phyloP scores from a whole-genome alignment of 1,140 invertebrate genomes.

The Euwallacea fornicatus region DNA sequence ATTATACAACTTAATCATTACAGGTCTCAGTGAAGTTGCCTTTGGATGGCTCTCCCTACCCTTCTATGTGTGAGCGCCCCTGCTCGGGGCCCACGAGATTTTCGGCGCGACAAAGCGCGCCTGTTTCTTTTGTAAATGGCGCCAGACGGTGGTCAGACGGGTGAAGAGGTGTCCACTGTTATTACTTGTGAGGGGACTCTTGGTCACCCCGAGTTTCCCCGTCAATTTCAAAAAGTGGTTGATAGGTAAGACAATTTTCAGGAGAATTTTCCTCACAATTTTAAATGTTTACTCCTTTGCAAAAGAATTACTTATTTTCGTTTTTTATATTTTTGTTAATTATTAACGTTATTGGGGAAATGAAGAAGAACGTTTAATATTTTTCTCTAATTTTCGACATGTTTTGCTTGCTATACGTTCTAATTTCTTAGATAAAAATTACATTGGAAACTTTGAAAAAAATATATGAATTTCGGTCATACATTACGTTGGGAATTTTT shows the following conservation, averaged over 20 bases:
- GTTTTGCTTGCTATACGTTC: too few relatives aligned
- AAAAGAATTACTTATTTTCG: too few relatives aligned
- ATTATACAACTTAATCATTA: too few relatives aligned
- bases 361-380: neutral
- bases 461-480: too few relatives aligned
- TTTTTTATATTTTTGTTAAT: too few relatives aligned
- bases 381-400: neutral
- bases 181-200: slow-evolving; percentile 81
- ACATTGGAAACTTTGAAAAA: too few relatives aligned
- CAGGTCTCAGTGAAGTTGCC: neutral
- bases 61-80: slow-evolving; percentile 21
- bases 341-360: too few relatives aligned
- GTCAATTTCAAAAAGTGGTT: slow-evolving; percentile 68
- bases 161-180: slow-evolving; percentile 63
- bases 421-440: too few relatives aligned
- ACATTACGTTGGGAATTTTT: too few relatives aligned
- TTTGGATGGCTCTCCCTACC: slow-evolving; percentile 31
- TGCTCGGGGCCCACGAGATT: slow-evolving; percentile 19
- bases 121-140: slow-evolving; percentile 62
- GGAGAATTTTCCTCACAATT: too few relatives aligned
- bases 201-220: slow-evolving; percentile 72
- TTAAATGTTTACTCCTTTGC: too few relatives aligned
- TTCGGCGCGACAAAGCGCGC: slow-evolving; percentile 32
- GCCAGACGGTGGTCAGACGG: slow-evolving; percentile 73
- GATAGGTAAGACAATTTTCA: slow-evolving; percentile 44